A percentile compares a stretch with the other conserved stretches of the same genome.
These are phyloP conservation scores for Gopherus flavomarginatus DNA, from an alignment of 2,113 vertebrate species.

Conservation along the genomic window DNA sequence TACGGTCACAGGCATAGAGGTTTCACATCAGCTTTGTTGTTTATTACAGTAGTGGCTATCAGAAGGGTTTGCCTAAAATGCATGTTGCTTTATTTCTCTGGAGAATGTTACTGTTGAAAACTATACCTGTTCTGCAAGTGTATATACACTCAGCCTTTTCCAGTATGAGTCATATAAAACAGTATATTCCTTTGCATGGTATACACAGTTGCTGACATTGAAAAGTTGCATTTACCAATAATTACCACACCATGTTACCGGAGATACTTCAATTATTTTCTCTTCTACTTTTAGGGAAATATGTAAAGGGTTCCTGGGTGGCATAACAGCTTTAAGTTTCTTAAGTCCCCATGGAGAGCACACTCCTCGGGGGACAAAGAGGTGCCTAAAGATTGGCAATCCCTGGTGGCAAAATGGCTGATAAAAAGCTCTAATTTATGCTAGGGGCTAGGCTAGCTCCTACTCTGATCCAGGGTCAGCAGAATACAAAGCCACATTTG, in stretches of 20 bases:
- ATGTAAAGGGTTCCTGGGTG: background rate
- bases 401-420: background rate
- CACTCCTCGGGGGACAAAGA: background rate
- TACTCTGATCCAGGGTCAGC: background rate
- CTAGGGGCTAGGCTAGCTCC: background rate
- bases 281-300: background rate
- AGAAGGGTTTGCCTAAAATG: conserved; percentile 9
- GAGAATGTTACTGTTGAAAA: conserved; percentile 19
- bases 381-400: background rate
- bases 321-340: background rate
- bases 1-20: background rate
- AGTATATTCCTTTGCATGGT: background rate
- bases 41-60: background rate
- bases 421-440: background rate
- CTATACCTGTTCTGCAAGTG: background rate
- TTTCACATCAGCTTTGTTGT: background rate
- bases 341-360: background rate
- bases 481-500: background rate
- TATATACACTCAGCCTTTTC: background rate
- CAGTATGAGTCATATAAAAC: background rate
- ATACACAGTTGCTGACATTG: background rate
- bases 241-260: rapidly evolving
- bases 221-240: background rate
- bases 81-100: conserved; percentile 26
- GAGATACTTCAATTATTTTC: background rate